A percentile compares a stretch with the other conserved stretches of the same genome.
These are phyloP conservation scores for Solenopsis fugax DNA, from an alignment of 1,140 invertebrate genomes.

Conservation along the genomic window DNA sequence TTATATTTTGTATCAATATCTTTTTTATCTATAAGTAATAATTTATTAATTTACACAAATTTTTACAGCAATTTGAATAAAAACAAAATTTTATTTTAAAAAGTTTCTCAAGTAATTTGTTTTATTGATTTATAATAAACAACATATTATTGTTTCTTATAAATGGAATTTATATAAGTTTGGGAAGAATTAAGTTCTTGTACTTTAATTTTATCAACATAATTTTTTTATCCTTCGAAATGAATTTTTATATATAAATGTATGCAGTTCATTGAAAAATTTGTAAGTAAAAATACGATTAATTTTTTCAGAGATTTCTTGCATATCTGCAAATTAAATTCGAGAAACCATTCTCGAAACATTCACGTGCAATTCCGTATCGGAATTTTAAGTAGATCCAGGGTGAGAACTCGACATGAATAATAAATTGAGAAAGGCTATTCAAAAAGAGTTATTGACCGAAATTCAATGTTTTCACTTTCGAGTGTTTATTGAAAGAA, in stretches of 20 bases:
- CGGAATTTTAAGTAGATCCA: neutral
- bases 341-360: neutral
- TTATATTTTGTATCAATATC: too few relatives aligned
- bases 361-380: neutral
- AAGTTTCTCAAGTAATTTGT: too few relatives aligned
- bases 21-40: too few relatives aligned
- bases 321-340: neutral
- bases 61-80: too few relatives aligned
- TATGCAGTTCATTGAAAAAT: neutral
- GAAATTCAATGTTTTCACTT: neutral
- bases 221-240: neutral
- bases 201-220: neutral
- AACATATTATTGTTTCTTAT: too few relatives aligned
- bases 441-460: conserved; percentile 1
- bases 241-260: too few relatives aligned
- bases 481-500: neutral
- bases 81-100: too few relatives aligned
- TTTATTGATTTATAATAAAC: too few relatives aligned
- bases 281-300: neutral
- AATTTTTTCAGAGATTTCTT: neutral
- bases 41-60: too few relatives aligned
- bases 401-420: neutral
- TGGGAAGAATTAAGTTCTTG: too few relatives aligned
- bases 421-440: neutral
- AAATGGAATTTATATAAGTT: too few relatives aligned